Evolutionary conservation across 2,888 invertebrate species (phyloP), one percentile per base, ranked within the genome.

Genomic region (Eurois occulta): DNA sequence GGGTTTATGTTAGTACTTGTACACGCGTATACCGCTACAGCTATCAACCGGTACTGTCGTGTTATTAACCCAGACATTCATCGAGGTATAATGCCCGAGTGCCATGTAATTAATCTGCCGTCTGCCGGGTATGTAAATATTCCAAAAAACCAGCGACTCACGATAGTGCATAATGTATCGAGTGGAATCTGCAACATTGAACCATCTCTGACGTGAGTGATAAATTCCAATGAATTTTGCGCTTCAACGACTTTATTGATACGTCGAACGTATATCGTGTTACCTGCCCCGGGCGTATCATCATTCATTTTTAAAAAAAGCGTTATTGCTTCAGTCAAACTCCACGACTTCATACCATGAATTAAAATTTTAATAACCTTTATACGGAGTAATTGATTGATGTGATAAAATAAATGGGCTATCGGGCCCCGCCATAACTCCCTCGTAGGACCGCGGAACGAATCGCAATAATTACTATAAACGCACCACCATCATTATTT

Each of bases 171-270:
- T 80, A 70, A 83, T 72, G 68, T 78, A 77, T 77, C 77, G 73
- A 85, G 84, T 86, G 87, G 88, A 88, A 89, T 91, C 90, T 88
- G 90, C 85, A 90, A 91, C 91, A 89, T 89, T 89, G 86, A 92
- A 88, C 88, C 90, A 87, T 90, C 89, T 90, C 90, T 86, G 91
- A 91, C 90, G 87, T 86, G 88, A 91, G 89, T 91, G 91, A 94
- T 94, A 93, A 94, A 95, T 95, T 94, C 91, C 90, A 92, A 92
- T 93, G 92, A 94, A 93, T 94, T 94, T 95, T 94, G 92, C 94
- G 93, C 94, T 92, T 94, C 94, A 93, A 94, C 93, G 92, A 92
- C 91, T 95, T 95, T 94, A 95, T 96, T 95, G 94, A 94, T 94
- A 93, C 92, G 89, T 88, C 90, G 89, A 91, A 90, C 92, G 92